Evolutionary conservation across 2,113 vertebrate species (phyloP).

Genomic region (Calonectris borealis): DNA sequence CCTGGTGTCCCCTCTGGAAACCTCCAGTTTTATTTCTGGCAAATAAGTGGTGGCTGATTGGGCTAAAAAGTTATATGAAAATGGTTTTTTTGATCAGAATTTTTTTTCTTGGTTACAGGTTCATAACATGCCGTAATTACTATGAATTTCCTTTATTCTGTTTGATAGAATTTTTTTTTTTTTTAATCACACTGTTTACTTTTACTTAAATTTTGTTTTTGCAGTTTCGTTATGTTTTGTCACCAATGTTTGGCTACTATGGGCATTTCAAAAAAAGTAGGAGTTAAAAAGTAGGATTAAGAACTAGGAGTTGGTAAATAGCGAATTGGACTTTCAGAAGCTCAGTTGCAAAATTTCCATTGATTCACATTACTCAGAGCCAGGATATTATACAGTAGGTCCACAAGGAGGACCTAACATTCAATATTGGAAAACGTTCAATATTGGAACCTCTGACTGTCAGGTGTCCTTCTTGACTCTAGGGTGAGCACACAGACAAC

Average conservation of each 20-base stretch:
- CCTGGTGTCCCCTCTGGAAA: neutral
- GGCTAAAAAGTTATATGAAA: neutral
- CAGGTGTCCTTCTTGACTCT: neutral
- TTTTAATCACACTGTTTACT: neutral
- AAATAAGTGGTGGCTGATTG: neutral
- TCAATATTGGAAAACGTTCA: neutral
- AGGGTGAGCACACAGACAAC: neutral
- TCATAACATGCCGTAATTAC: neutral
- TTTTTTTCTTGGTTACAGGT: neutral
- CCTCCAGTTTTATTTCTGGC: conserved; percentile 8
- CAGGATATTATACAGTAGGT: neutral
- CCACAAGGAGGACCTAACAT: neutral
- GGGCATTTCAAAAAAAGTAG: neutral
- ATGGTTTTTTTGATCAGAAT: neutral
- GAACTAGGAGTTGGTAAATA: neutral
- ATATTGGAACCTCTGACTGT: neutral
- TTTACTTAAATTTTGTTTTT: neutral
- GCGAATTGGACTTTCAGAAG: neutral
- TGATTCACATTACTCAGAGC: neutral
- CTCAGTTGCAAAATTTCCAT: neutral
- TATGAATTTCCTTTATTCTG: neutral
- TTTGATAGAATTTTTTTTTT: neutral
- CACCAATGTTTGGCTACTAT: neutral
- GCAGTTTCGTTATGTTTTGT: neutral
- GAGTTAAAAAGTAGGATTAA: neutral